phyloP scores from a whole-genome alignment of 2,113 vertebrate genomes.

The Rattus norvegicus region DNA sequence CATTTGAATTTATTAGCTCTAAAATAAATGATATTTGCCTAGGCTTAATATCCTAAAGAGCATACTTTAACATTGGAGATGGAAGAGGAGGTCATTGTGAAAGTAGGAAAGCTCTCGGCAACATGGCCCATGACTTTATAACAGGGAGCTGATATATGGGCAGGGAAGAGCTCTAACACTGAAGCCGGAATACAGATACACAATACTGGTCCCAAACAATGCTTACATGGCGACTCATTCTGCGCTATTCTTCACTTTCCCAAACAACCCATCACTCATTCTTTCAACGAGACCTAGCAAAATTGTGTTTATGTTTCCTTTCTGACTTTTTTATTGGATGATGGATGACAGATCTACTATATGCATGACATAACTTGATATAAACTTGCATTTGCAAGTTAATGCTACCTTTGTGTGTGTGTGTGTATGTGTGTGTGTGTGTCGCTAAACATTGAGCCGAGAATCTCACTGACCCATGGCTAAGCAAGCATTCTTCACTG shows the following conservation, averaged over 20 bases:
- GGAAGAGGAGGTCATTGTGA: not conserved
- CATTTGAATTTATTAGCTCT: not conserved
- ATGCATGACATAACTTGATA: conserved; percentile 65
- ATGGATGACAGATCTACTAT: conserved; percentile 34
- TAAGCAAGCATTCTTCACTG: not conserved
- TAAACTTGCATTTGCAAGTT: conserved; percentile 64
- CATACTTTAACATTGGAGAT: conserved; percentile 6
- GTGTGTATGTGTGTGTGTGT: not conserved
- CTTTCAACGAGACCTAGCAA: not conserved
- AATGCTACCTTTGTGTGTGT: not conserved
- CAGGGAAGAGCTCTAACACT: conserved; percentile 51
- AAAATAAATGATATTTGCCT: conserved; percentile 15
- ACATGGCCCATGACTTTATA: not conserved
- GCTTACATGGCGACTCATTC: not conserved
- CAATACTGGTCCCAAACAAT: not conserved
- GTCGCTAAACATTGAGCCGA: not conserved
- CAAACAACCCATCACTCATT: conserved; percentile 47
- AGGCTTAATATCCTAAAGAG: not conserved
- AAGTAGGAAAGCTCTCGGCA: not conserved
- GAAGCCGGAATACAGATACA: conserved; percentile 48
- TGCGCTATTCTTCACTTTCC: conserved; percentile 5
- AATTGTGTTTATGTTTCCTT: conserved; percentile 56
- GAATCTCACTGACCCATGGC: not conserved
- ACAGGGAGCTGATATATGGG: not conserved
- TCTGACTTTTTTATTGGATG: conserved; percentile 52